A percentile compares a stretch with the other conserved stretches of the same genome.
Conservation (phyloP, 2,888 invertebrate species). For the Leucophenga montana region DNA sequence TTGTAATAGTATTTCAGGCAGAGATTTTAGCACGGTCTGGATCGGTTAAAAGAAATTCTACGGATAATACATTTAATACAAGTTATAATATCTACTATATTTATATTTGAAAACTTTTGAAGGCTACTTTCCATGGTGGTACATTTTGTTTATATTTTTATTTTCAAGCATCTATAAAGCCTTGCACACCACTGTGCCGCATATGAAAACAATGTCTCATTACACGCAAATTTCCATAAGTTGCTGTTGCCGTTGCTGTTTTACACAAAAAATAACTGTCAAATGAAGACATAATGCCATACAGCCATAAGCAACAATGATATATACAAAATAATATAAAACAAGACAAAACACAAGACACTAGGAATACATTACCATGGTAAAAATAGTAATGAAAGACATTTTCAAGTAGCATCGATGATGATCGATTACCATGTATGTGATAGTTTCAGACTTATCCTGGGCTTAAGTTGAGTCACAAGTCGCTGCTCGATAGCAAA, state of each 20-base stretch:
- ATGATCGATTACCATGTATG: constrained; percentile 43
- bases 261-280: constrained; percentile 40
- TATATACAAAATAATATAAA: constrained; percentile 20
- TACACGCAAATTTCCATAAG: constrained; percentile 23
- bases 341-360: constrained; percentile 4
- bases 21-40: too few relatives aligned
- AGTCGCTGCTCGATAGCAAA: constrained; percentile 10
- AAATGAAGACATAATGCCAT: constrained; percentile 42
- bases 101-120: too few relatives aligned
- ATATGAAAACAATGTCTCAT: constrained; percentile 14
- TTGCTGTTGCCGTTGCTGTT: constrained; percentile 26
- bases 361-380: constrained; percentile 12
- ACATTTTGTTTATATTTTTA: too few relatives aligned
- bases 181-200: background rate
- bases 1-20: too few relatives aligned
- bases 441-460: constrained; percentile 26
- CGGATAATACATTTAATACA: too few relatives aligned
- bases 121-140: too few relatives aligned
- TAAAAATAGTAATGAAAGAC: background rate
- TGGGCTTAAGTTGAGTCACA: constrained; percentile 8
- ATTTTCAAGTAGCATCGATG: constrained; percentile 19
- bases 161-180: too few relatives aligned
- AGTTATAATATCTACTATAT: too few relatives aligned
- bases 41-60: too few relatives aligned
- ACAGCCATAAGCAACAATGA: constrained; percentile 20